Evolutionary conservation across 2,113 vertebrate species (phyloP), one percentile per base, ranked within the genome.

Genomic region (Ptyas mucosa): DNA sequence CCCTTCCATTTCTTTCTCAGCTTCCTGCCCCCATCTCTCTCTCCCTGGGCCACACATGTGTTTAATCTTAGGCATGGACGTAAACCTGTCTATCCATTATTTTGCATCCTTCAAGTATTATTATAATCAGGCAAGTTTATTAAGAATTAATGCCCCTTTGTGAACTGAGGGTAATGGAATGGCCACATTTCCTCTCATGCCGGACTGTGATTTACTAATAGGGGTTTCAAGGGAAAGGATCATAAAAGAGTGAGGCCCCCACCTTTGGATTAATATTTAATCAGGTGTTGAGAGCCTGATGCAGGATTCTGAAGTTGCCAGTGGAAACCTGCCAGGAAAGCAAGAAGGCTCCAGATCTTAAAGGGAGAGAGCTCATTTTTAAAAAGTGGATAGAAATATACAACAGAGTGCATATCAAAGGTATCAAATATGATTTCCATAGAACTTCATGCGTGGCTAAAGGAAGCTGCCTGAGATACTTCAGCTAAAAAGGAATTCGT

Each of bases 121-220:
- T 96, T 96, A 95, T 94, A 96, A 97, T 97, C 94, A 51, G 61
- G 88, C n/a, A 89, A 94, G 95, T 96, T 96, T 97, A 97, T 98
- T 97, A 98, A 98, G 97, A 97, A 97, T 98, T 97, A 97, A 97
- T 98, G 97, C 58, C 90, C 93, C 85, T 96, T 94, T 0, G 10
- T 96, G 96, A 95, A 26, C 94, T 93, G 96, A 96, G 94, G 95
- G 95, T 96, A 97, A 98, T 97, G 94, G 96, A 94, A 96, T 96
- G 93, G 95, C 93, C 91, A 89, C 94, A 88, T 97, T 96, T 96
- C 93, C 92, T 95, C 92, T 88, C 88, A 53, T 96, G 94, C 95
- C 95, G 91, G 96, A 94, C 96, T 93, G 88, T 97, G 95, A 97
- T 96, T 97, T 96, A 96, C 94, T 97, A 97, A 97, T 96, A 96